phyloP scores from a whole-genome alignment of 2,113 vertebrate species.

The Scopus umbretta region DNA sequence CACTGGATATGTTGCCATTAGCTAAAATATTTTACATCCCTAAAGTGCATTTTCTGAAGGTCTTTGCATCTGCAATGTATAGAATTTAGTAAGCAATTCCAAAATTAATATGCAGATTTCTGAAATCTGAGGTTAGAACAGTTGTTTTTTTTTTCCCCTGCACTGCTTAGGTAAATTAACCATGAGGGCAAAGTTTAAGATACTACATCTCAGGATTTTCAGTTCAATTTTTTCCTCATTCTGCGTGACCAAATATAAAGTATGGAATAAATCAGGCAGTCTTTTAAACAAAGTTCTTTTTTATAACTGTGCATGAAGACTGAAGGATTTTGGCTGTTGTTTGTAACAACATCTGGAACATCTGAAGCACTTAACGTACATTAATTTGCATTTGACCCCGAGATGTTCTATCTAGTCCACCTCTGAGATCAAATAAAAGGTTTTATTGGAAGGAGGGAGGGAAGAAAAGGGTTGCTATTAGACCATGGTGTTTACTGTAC shows the following conservation, averaged over 20 bases:
- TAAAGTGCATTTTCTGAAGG: slow-evolving; percentile 15
- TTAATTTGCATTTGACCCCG: slow-evolving; percentile 51
- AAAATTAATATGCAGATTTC: neutral
- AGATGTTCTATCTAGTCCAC: slow-evolving; percentile 60
- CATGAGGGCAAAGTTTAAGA: neutral
- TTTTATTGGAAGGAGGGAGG: slow-evolving; percentile 66
- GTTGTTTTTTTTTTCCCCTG: neutral
- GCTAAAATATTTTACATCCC: slow-evolving; percentile 4
- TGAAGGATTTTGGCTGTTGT: slow-evolving; percentile 19
- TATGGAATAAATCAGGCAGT: neutral
- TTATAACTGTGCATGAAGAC: neutral
- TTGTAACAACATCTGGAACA: slow-evolving; percentile 64
- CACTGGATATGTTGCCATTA: neutral
- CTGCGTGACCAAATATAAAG: neutral
- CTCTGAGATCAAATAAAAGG: slow-evolving; percentile 56
- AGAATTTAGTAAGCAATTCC: neutral
- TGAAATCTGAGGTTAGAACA: neutral
- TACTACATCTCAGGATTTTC: neutral
- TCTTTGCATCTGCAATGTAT: neutral
- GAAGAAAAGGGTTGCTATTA: slow-evolving; percentile 59
- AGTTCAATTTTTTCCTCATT: neutral
- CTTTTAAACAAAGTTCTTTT: neutral
- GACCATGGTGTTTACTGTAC: slow-evolving; percentile 38
- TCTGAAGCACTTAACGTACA: slow-evolving; percentile 44
- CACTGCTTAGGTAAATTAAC: neutral